Conservation (phyloP, 2,888 invertebrate genomes). For the Drosophila rubida region DNA sequence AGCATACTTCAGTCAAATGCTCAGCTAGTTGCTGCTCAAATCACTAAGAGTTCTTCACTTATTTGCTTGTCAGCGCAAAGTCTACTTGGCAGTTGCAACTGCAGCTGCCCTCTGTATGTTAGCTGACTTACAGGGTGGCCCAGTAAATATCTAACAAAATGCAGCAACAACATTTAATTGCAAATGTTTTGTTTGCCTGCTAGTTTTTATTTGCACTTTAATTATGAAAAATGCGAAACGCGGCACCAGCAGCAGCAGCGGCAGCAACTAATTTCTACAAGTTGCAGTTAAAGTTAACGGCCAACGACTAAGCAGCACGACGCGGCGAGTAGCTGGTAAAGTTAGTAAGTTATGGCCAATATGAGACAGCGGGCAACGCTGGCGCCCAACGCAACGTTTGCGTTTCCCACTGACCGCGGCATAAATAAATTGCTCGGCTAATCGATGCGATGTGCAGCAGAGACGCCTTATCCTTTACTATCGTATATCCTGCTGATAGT, state of each 20-base stretch:
- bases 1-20: neutral
- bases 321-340: conserved; percentile 6
- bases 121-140: conserved; percentile 33
- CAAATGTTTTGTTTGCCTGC: conserved; percentile 73
- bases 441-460: conserved; percentile 33
- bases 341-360: conserved; percentile 40
- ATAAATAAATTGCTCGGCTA: conserved; percentile 2
- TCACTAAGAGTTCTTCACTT: neutral
- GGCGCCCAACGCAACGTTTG: neutral
- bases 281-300: conserved; percentile 56
- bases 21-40: too few species aligned
- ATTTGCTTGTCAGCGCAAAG: too few species aligned
- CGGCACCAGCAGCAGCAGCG: conserved; percentile 35
- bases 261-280: conserved; percentile 71
- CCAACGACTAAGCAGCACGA: neutral
- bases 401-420: conserved; percentile 1
- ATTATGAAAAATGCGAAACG: conserved; percentile 68
- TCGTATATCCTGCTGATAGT: too few species aligned
- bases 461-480: too few species aligned
- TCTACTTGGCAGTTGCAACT: neutral
- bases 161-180: conserved; percentile 59
- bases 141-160: conserved; percentile 4
- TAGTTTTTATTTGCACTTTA: conserved; percentile 77
- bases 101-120: neutral
- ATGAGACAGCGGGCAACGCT: conserved; percentile 9